Evolutionary conservation across 2,113 vertebrate species (phyloP).

Genomic region (Channa argus): DNA sequence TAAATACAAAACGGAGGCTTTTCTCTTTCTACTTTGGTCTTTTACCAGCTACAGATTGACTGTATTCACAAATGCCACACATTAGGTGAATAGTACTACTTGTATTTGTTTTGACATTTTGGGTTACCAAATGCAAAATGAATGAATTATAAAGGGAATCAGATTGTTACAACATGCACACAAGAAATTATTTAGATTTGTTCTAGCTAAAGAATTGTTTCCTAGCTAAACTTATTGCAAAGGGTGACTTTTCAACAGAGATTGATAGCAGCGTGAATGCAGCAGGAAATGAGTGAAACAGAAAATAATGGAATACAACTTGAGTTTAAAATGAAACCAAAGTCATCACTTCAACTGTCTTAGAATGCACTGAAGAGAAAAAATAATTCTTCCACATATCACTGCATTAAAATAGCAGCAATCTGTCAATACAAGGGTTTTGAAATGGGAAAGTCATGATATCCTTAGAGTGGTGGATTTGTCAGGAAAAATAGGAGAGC

Average conservation of each 20-base stretch:
- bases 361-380: neutral
- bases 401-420: conserved; percentile 34
- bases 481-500: conserved; percentile 33
- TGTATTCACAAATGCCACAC: too few species aligned
- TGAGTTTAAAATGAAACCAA: neutral
- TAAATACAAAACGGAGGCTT: too few species aligned
- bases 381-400: neutral
- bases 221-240: neutral
- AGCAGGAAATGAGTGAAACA: neutral
- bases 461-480: conserved; percentile 65
- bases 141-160: too few species aligned
- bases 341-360: neutral
- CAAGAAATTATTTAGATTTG: too few species aligned
- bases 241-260: neutral
- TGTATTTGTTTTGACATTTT: too few species aligned
- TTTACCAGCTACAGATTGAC: too few species aligned
- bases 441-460: conserved; percentile 55
- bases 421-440: conserved; percentile 9
- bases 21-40: too few species aligned
- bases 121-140: too few species aligned
- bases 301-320: neutral
- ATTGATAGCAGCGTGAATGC: neutral
- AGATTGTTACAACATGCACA: too few species aligned
- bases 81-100: too few species aligned
- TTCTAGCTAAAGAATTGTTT: neutral